phyloP scores from a whole-genome alignment of 1,140 invertebrate genomes.

The Lepidotrigona ventralis region DNA sequence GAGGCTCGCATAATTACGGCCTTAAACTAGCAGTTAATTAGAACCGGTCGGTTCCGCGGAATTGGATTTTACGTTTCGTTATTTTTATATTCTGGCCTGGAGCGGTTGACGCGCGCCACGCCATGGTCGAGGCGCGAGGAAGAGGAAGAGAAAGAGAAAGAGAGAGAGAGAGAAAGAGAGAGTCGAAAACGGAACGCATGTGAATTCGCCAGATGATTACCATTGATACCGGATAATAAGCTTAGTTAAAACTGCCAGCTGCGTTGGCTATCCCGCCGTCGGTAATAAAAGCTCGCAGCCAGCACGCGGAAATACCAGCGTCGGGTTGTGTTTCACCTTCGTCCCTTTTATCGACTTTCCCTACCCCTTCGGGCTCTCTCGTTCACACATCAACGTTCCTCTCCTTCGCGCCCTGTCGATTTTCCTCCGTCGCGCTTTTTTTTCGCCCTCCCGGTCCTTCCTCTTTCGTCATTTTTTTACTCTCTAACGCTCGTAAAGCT shows the following conservation, averaged over 20 bases:
- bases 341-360: slow-evolving; percentile 25
- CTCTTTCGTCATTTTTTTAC: neutral
- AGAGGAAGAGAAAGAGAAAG: too few relatives aligned
- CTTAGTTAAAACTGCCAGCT: slow-evolving; percentile 67
- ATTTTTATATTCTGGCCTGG: slow-evolving; percentile 55
- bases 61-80: slow-evolving; percentile 64
- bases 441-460: neutral
- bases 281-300: slow-evolving; percentile 22
- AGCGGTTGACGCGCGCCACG: slow-evolving; percentile 9
- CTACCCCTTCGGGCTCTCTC: neutral
- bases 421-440: slow-evolving; percentile 10
- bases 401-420: slow-evolving; percentile 31
- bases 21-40: slow-evolving; percentile 59
- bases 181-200: slow-evolving; percentile 48
- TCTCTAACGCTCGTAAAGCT: neutral
- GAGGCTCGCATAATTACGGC: slow-evolving; percentile 15
- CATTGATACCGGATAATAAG: slow-evolving; percentile 74
- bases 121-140: neutral
- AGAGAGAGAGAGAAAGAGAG: too few relatives aligned
- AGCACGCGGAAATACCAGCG: slow-evolving; percentile 38
- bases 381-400: neutral
- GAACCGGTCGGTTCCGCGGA: slow-evolving; percentile 40
- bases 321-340: slow-evolving; percentile 14
- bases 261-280: neutral
- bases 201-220: slow-evolving; percentile 74